A percentile compares a stretch with the other conserved stretches of the same genome.
These are phyloP conservation scores for Oncopeltus fasciatus DNA, from an alignment of 1,140 invertebrate species.

Conservation along the genomic window DNA sequence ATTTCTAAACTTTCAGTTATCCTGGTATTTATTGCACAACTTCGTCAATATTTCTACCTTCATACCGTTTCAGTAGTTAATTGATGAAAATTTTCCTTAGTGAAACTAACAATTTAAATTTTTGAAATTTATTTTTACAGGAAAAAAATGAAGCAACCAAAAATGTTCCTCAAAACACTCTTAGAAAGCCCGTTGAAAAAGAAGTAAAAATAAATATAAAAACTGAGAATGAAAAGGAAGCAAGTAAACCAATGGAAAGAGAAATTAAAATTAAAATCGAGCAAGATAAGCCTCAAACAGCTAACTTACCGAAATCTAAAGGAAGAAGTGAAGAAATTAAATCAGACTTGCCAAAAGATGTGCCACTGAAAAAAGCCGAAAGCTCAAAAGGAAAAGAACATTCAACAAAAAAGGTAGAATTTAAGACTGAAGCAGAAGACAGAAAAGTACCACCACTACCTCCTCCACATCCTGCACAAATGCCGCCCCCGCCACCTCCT, in stretches of 20 bases:
- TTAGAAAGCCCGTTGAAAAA: background rate
- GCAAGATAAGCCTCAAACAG: background rate
- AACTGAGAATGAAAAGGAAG: background rate
- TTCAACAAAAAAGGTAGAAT: background rate
- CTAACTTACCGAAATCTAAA: background rate
- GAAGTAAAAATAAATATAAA: background rate
- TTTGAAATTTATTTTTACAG: too few relatives aligned
- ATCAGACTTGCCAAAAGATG: background rate
- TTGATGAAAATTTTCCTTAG: too few relatives aligned
- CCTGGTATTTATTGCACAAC: too few relatives aligned
- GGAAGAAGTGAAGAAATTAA: background rate
- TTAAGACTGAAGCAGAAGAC: slow-evolving; percentile 26
- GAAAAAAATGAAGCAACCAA: too few relatives aligned
- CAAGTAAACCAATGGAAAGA: background rate
- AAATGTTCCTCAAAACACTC: too few relatives aligned
- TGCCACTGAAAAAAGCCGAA: background rate
- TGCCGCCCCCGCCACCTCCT: slow-evolving; percentile 41
- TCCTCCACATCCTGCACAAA: background rate
- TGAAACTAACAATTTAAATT: too few relatives aligned
- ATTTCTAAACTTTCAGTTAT: too few relatives aligned
- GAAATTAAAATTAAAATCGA: background rate
- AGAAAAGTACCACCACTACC: slow-evolving; percentile 30
- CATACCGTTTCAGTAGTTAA: too few relatives aligned
- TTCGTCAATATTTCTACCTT: too few relatives aligned
- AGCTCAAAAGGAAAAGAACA: background rate